Base-by-base conservation (phyloP, 2,113 vertebrate species). In the Myanophis thanlyinensis region DNA sequence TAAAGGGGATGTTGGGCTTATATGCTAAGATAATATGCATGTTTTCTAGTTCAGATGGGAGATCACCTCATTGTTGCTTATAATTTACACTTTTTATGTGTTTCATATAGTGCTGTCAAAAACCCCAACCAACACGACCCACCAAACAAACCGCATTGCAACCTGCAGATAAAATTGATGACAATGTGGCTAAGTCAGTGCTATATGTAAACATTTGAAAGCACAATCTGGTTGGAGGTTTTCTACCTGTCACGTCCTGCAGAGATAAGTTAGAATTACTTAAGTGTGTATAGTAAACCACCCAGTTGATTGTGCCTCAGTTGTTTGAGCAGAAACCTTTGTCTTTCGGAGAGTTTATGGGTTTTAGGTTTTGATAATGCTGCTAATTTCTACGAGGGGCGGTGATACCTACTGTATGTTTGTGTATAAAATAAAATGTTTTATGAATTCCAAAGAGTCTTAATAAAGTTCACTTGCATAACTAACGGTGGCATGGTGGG, bases 361-460 rank as follows among this genome's bases (percentile, higher is more conserved):
- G 90, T 85, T 88, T 95, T 94, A 94, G 95, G 89, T 94, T 88
- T 97, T 95, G 85, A 95, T 44, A 95, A 95, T 73, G 93, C 93
- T 67, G 93, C 94, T 92, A 62, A 90, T 46, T 94, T 97, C 92
- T 93, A 59, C 92, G 90, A 91, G n/a, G 90, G 94, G 93, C 94
- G 96, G 91, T 93, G 73, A 94, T 96, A 96, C 56, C 49, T 96
- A 91, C 59, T 93, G 73, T 96, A 89, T 94, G 95, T 96, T 96
- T 96, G 91, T n/a, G 44, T 94, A 27, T 92, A 80, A 93, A 96
- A 95, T 27, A 92, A 96, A 91, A 94, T 54, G 0, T 96, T 97
- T 97, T 96, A 94, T 96, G 96, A 96, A 88, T 96, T 96, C 91
- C 92, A 95, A 59, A 95, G 94, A 94, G 95, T 96, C 96, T 95